Evolutionary conservation across 2,797 vertebrate genomes (phyloP).

Genomic region (Catamblyrhynchus diadema): DNA sequence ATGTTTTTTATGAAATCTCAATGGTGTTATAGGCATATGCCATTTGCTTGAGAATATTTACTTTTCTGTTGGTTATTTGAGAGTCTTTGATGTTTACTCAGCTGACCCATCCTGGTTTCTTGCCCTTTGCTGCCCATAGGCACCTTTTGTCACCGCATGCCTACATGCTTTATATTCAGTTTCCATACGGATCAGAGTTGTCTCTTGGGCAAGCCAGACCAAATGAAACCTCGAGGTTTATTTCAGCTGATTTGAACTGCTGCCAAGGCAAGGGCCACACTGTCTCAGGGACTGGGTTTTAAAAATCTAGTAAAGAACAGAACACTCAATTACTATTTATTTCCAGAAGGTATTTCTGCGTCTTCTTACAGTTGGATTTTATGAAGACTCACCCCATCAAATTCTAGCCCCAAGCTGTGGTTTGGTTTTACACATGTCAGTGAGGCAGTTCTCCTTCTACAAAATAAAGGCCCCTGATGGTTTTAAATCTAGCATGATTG

Average conservation of each 20-base stretch:
- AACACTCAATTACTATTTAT: not conserved
- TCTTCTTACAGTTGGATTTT: not conserved
- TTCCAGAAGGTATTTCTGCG: not conserved
- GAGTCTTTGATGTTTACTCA: conserved; percentile 50
- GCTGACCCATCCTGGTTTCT: conserved; percentile 37
- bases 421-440: not conserved
- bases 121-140: conserved; percentile 9
- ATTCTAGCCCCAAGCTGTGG: not conserved
- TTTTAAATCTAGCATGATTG: not conserved
- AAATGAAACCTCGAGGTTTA: conserved; percentile 21
- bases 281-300: not conserved
- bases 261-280: not conserved
- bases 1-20: conserved; percentile 25
- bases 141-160: conserved; percentile 14
- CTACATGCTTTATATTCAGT: not conserved
- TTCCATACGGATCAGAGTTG: not conserved
- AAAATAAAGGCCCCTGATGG: not conserved
- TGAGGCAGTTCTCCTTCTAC: not conserved
- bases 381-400: not conserved
- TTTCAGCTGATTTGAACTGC: conserved; percentile 22
- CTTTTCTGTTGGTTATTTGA: conserved; percentile 30
- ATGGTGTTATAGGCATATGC: not conserved
- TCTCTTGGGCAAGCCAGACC: not conserved
- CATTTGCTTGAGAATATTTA: conserved; percentile 36
- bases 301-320: not conserved